Percentiles rank a stretch among this genome's conserved stretches.
phyloP scores from a whole-genome alignment of 2,888 invertebrate species.

The Rapana venosa region DNA sequence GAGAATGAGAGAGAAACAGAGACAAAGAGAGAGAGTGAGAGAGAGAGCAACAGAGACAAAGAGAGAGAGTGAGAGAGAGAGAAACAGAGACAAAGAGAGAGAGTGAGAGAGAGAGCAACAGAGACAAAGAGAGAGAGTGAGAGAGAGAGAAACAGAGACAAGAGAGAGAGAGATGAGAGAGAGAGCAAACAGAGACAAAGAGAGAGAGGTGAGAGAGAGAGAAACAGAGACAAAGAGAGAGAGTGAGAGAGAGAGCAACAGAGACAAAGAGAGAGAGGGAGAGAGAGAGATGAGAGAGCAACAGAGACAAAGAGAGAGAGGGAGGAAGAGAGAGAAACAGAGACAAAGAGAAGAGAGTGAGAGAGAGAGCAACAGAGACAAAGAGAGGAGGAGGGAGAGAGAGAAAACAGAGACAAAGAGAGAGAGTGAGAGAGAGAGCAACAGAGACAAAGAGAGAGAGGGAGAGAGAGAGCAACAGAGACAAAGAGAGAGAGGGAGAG shows the following conservation, averaged over 20 bases:
- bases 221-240: no score
- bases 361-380: no score
- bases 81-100: neutral
- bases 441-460: no score
- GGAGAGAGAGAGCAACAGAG: neutral
- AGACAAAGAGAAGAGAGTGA: slow-evolving; percentile 11
- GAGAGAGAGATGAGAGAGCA: slow-evolving; percentile 2
- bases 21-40: neutral
- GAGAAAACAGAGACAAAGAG: neutral
- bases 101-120: neutral
- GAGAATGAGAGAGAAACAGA: neutral
- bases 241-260: no score
- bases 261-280: neutral
- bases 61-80: neutral
- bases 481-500: neutral
- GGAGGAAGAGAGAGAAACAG: slow-evolving; percentile 4
- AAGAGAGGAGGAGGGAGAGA: no score
- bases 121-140: neutral
- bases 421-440: neutral
- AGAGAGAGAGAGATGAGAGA: neutral
- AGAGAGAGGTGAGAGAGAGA: no score
- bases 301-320: neutral
- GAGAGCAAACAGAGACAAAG: neutral
- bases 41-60: neutral
- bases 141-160: neutral